Evolutionary conservation across 2,797 vertebrate species (phyloP), one percentile per base, ranked within the genome.

Genomic region (Falco peregrinus): DNA sequence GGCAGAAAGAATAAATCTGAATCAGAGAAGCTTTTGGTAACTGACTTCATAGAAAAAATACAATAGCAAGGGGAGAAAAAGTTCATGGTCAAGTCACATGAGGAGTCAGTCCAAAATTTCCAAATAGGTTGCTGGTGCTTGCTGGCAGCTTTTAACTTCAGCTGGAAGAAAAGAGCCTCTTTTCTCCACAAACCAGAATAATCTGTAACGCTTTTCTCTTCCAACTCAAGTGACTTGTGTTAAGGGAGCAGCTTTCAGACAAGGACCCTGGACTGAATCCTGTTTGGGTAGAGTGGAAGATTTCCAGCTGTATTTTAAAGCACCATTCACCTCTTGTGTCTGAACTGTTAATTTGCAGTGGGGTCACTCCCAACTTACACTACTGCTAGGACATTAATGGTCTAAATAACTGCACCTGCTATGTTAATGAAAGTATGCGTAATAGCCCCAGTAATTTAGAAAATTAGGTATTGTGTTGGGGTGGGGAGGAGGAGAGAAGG

Each of bases 401-500:
- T 96, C 90, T 96, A 94, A 95, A 82, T 94, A 94, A 94, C 94
- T 87, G 95, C 95, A 95, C 92, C 93, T 96, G 95, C 96, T 95
- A 89, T 96, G 95, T 33, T 96, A 96, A 96, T 96, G 92, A 59
- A 95, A 87, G 71, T 48, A 61, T 51, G 45, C 81, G 68, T 81
- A 92, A 96, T 92, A 92, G 90, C 81, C 80, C 29, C 61, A 90
- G 91, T 92, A 95, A 95, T 97, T 96, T 93, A 96, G 92, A 95
- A 96, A 95, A 96, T 93, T 87, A 59, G 45, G 26, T 60, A 94
- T 96, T 96, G 75, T 96, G 48, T 71, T 78, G 50, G 51, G 31
- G 31, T 87, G 75, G 33, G 67, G 78, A 87, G 81, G 71, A 83
- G 51, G 70, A 87, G 56, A 87, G 63, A 91, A 87, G 61, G 57